Conservation (phyloP, 2,888 invertebrate species). For the Leucoma salicis region DNA sequence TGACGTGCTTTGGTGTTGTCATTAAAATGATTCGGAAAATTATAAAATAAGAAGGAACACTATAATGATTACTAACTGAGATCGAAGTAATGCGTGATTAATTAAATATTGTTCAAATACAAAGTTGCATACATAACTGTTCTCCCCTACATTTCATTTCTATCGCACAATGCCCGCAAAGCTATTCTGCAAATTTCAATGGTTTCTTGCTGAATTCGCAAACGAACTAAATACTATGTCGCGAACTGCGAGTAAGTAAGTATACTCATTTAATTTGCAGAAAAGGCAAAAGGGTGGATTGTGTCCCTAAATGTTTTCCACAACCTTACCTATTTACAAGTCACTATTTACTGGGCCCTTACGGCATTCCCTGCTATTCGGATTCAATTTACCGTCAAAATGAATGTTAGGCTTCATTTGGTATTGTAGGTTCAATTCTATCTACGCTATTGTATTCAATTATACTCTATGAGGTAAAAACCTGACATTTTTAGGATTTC, state of each 20-base stretch:
- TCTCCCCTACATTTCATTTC: slow-evolving; percentile 1
- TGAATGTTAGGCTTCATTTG: slow-evolving; percentile 66
- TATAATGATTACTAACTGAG: too few relatives aligned
- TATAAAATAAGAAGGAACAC: too few relatives aligned
- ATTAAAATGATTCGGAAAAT: too few relatives aligned
- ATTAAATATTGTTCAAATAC: too few relatives aligned
- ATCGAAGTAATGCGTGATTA: too few relatives aligned
- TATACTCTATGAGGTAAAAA: background rate
- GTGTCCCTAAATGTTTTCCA: slow-evolving; percentile 51
- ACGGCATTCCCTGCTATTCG: slow-evolving; percentile 56
- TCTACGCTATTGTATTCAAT: slow-evolving; percentile 1
- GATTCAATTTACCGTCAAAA: slow-evolving; percentile 76
- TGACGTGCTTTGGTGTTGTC: too few relatives aligned
- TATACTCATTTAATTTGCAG: slow-evolving; percentile 68
- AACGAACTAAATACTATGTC: slow-evolving; percentile 22
- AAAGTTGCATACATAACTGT: too few relatives aligned
- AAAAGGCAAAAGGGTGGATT: slow-evolving; percentile 69
- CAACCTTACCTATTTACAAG: slow-evolving; percentile 70
- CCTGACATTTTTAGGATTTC: background rate
- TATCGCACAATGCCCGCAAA: slow-evolving; percentile 1
- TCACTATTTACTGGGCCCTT: slow-evolving; percentile 61
- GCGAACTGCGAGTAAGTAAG: slow-evolving; percentile 43
- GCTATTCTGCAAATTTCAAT: slow-evolving; percentile 13
- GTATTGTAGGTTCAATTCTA: slow-evolving; percentile 25
- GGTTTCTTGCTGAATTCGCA: slow-evolving; percentile 10